A percentile compares a stretch with the other conserved stretches of the same genome.
These are phyloP conservation scores for Bubo blakistoni DNA, from an alignment of 2,113 vertebrate genomes.

Conservation along the genomic window DNA sequence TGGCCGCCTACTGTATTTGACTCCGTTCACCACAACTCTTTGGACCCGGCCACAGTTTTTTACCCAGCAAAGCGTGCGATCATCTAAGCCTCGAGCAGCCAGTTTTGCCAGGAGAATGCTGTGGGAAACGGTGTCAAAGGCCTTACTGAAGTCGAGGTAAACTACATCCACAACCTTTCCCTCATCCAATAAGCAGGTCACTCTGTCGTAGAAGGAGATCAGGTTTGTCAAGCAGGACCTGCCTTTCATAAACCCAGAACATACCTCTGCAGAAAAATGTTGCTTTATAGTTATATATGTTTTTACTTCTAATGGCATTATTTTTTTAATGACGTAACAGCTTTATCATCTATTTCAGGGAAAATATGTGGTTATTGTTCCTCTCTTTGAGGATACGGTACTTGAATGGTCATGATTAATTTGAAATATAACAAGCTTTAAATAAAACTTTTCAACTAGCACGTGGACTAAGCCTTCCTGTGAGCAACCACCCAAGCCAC, in stretches of 20 bases:
- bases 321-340: not conserved
- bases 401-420: not conserved
- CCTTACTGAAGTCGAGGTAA: too few relatives aligned
- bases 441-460: not conserved
- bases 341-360: not conserved
- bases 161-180: too few relatives aligned
- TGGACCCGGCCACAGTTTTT: too few relatives aligned
- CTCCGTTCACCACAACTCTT: too few relatives aligned
- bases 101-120: too few relatives aligned
- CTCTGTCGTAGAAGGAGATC: too few relatives aligned
- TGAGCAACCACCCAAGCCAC: not conserved
- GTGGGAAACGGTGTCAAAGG: too few relatives aligned
- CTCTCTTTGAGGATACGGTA: not conserved
- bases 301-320: not conserved
- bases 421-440: not conserved
- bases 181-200: too few relatives aligned
- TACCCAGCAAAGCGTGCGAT: too few relatives aligned
- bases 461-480: not conserved
- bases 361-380: not conserved
- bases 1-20: too few relatives aligned
- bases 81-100: too few relatives aligned
- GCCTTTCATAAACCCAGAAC: not conserved
- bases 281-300: not conserved
- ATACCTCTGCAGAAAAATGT: not conserved
- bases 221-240: too few relatives aligned